These are phyloP conservation scores for Caenorhabditis sp. DNA, from an alignment of 2,888 invertebrate genomes.

Conservation along the genomic window DNA sequence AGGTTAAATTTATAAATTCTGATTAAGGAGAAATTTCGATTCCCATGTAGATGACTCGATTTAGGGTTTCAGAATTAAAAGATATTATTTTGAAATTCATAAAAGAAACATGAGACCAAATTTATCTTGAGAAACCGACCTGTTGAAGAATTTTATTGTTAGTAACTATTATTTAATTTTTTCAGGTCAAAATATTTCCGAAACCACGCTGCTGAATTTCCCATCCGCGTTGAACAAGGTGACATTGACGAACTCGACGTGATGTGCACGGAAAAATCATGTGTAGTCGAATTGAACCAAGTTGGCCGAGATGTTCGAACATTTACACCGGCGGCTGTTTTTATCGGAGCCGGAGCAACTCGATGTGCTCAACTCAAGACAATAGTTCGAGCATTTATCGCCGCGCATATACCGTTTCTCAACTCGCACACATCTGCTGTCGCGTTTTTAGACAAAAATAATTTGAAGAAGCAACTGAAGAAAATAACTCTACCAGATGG, in stretches of 20 bases:
- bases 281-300: slow-evolving; percentile 46
- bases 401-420: slow-evolving; percentile 50
- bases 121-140: too few species aligned
- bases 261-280: slow-evolving; percentile 53
- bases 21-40: too few species aligned
- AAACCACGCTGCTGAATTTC: slow-evolving; percentile 24
- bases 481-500: slow-evolving; percentile 50
- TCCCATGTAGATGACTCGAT: too few species aligned
- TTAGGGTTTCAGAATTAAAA: too few species aligned
- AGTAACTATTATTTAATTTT: too few species aligned
- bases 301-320: slow-evolving; percentile 40
- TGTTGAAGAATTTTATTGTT: too few species aligned
- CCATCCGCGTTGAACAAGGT: slow-evolving; percentile 57
- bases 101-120: too few species aligned
- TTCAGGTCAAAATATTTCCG: slow-evolving; percentile 49
- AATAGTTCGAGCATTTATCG: slow-evolving; percentile 45
- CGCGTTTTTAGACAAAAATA: slow-evolving; percentile 53
- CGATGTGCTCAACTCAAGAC: slow-evolving; percentile 47
- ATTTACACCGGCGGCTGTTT: slow-evolving; percentile 47
- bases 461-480: slow-evolving; percentile 56
- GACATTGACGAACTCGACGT: slow-evolving; percentile 54
- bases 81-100: not conserved
- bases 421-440: slow-evolving; percentile 46
- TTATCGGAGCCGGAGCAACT: slow-evolving; percentile 47
- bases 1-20: too few species aligned